Conservation (phyloP, 2,888 invertebrate species). For the Raillietiella orientalis region DNA sequence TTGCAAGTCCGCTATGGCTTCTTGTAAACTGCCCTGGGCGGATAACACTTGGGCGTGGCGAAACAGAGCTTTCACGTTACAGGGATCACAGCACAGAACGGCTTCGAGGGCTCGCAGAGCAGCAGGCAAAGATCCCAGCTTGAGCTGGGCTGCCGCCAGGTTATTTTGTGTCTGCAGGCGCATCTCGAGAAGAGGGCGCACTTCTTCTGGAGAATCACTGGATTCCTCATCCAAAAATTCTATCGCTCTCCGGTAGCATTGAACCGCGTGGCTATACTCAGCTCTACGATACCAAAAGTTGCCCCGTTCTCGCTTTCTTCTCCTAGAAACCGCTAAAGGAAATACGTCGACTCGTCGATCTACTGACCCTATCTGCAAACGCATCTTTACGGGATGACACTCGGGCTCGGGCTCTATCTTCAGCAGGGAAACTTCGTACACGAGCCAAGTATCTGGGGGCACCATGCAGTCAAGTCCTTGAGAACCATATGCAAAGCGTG, state of each 20-base stretch:
- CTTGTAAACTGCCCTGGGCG: slow-evolving; percentile 10
- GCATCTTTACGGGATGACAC: slow-evolving; percentile 24
- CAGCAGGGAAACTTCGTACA: slow-evolving; percentile 29
- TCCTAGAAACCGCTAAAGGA: slow-evolving; percentile 15
- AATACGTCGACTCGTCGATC: not conserved
- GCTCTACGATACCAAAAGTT: slow-evolving; percentile 65
- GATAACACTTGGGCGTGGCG: slow-evolving; percentile 33
- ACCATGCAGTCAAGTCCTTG: no score
- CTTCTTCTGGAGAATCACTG: slow-evolving; percentile 11
- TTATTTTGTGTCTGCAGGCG: slow-evolving; percentile 60
- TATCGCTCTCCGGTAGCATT: slow-evolving; percentile 51
- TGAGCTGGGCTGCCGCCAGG: slow-evolving; percentile 67
- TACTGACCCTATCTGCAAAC: slow-evolving; percentile 38
- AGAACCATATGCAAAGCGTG: slow-evolving; percentile 51
- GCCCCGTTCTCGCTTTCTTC: slow-evolving; percentile 44
- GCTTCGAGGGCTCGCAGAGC: slow-evolving; percentile 49
- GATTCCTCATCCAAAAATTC: slow-evolving; percentile 28
- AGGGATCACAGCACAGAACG: slow-evolving; percentile 48
- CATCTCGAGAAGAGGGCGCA: slow-evolving; percentile 36
- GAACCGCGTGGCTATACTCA: slow-evolving; percentile 46
- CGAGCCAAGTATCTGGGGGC: slow-evolving; percentile 24
- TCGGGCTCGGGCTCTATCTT: slow-evolving; percentile 24
- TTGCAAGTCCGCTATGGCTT: slow-evolving; percentile 29
- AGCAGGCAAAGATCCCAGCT: slow-evolving; percentile 49
- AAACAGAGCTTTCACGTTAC: slow-evolving; percentile 64